Percentiles rank a stretch among this genome's conserved stretches.
Conservation (phyloP, 2,113 vertebrate genomes). For the Notarius lentiginosus region DNA sequence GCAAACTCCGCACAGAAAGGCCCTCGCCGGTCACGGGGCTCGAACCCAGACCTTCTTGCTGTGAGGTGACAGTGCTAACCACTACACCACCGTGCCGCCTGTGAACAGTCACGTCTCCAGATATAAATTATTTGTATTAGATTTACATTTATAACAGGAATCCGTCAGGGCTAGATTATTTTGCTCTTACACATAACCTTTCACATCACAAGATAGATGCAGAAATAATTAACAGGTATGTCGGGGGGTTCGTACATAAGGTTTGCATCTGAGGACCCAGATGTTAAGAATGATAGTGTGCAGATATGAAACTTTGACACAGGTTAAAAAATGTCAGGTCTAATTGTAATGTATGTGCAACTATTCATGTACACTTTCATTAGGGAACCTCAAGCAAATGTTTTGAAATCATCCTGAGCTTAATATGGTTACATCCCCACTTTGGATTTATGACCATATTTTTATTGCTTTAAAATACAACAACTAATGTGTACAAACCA, state of each 20-base stretch:
- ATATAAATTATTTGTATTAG: conserved; percentile 13
- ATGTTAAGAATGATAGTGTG: conserved; percentile 41
- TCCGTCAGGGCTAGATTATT: conserved; percentile 42
- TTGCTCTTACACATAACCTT: conserved; percentile 32
- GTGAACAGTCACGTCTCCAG: not conserved
- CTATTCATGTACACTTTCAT: conserved; percentile 43
- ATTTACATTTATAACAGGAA: conserved; percentile 47
- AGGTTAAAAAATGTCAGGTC: conserved; percentile 40
- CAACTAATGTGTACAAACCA: not conserved
- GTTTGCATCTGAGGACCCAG: conserved; percentile 47
- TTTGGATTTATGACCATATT: conserved; percentile 33
- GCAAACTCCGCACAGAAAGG: too few species aligned
- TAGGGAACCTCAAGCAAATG: conserved; percentile 38
- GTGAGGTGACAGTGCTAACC: too few species aligned
- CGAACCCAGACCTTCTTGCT: too few species aligned
- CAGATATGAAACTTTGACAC: conserved; percentile 46
- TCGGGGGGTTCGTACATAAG: conserved; percentile 41
- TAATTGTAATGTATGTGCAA: conserved; percentile 41
- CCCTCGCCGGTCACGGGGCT: too few species aligned
- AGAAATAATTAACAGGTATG: conserved; percentile 54
- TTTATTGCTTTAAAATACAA: conserved; percentile 37
- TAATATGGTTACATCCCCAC: conserved; percentile 1
- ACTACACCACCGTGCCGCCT: too few species aligned
- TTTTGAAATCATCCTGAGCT: conserved; percentile 44
- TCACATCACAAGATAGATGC: conserved; percentile 46